Evolutionary conservation across 2,888 invertebrate genomes (phyloP).

Genomic region (Polietes domitor): DNA sequence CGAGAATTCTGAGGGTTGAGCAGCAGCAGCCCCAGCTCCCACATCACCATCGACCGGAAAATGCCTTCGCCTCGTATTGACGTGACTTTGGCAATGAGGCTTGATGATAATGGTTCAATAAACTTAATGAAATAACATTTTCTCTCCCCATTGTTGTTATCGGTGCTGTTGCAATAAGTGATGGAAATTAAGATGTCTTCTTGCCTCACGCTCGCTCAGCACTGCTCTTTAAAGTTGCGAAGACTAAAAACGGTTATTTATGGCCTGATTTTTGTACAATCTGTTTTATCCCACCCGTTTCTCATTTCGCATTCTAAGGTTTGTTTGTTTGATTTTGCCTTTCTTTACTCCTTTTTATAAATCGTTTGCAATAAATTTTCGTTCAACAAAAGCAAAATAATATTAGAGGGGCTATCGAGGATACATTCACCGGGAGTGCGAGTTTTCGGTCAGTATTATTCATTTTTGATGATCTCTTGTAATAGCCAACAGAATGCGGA

Average conservation of each 20-base stretch:
- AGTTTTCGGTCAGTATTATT: too few species aligned
- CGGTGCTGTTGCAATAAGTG: conserved; percentile 1
- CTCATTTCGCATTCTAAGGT: neutral
- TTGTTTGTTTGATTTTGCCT: neutral
- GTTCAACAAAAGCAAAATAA: neutral
- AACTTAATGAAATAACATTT: conserved; percentile 65
- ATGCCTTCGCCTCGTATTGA: conserved; percentile 59
- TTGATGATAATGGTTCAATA: conserved; percentile 66
- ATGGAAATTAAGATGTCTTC: conserved; percentile 16
- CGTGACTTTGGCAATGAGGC: conserved; percentile 66
- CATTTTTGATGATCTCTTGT: too few species aligned
- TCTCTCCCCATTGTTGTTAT: neutral
- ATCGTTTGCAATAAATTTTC: neutral
- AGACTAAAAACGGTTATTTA: neutral
- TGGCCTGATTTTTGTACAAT: conserved; percentile 4
- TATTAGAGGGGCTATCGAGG: too few species aligned
- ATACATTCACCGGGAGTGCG: too few species aligned
- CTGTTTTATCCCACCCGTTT: neutral
- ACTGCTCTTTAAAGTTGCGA: neutral
- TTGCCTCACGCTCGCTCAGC: neutral
- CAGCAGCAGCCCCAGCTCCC: neutral
- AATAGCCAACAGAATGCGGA: too few species aligned
- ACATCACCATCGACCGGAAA: neutral
- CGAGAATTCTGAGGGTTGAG: conserved; percentile 11
- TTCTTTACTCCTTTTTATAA: neutral